Conservation (phyloP, 2,113 vertebrate genomes). For the Oryzias curvinotus region DNA sequence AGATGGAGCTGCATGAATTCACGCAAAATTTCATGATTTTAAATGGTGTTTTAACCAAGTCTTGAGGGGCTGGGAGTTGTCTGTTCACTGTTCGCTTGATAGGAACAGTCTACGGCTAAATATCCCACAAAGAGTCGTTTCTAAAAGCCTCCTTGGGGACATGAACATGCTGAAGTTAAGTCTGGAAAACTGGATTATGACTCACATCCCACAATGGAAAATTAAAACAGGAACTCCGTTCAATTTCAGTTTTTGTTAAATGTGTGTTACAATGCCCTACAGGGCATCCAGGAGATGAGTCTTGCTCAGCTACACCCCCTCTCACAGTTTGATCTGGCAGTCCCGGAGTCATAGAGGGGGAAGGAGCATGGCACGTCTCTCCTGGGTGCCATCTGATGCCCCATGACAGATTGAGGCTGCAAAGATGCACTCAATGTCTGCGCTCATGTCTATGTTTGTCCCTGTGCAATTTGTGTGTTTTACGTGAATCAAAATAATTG, state of each 20-base stretch:
- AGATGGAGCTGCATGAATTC: conserved; percentile 66
- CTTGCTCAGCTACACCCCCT: conserved; percentile 6
- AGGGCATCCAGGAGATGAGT: conserved; percentile 30
- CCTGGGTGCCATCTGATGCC: conserved; percentile 63
- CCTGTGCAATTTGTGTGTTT: conserved; percentile 4
- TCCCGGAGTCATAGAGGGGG: conserved; percentile 26
- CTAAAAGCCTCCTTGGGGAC: conserved; percentile 14
- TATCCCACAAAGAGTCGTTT: conserved; percentile 3
- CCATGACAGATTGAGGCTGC: conserved; percentile 77
- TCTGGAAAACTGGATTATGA: conserved; percentile 40
- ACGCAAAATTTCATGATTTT: conserved; percentile 45
- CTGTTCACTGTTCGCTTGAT: conserved; percentile 14
- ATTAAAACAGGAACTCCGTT: conserved; percentile 18
- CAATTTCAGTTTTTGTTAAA: background rate
- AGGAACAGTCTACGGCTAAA: conserved; percentile 11
- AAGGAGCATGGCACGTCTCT: conserved; percentile 44
- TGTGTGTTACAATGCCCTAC: conserved; percentile 12
- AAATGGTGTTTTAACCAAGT: conserved; percentile 23
- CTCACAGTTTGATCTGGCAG: conserved; percentile 30
- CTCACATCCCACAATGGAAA: conserved; percentile 33
- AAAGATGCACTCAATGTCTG: conserved; percentile 25
- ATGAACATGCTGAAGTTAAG: conserved; percentile 18
- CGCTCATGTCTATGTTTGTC: conserved; percentile 12
- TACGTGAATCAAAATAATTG: conserved; percentile 38
- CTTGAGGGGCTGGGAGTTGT: background rate